Base-by-base conservation (phyloP, 2,888 invertebrate species). In the Drosophila paucipuncta region DNA sequence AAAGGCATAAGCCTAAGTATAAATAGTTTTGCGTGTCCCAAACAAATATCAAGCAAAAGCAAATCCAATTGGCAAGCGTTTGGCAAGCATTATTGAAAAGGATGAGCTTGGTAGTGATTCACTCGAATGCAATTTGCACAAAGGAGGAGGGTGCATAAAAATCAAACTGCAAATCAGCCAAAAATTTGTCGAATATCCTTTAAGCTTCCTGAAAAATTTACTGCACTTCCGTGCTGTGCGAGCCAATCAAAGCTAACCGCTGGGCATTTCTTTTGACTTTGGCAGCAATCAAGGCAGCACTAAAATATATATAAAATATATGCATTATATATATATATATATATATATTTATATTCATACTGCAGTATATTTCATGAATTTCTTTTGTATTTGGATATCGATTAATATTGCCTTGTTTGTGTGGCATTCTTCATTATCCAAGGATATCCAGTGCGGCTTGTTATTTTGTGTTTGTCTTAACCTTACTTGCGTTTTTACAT, bases 131-230 rank as follows among this genome's bases (percentile, higher is more conserved):
- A 52, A 43, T 61, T 54, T 41, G 37, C 22, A 65, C 25, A 60
- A 50, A 47, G 53, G 39, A n/a, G 31, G 22, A 33, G 22, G 9
- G 50, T 61, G 49, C 62, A 31, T 52, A 62, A 69, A 71, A 81
- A 57, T 71, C 83, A 77, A 69, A 76, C 71, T 69, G 65, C 70
- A 76, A 84, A 78, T 85, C 85, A 76, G 71, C 74, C 68, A 67
- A 64, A 68, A 63, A 84, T 84, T 77, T 80, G 69, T 69, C 64
- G 71, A 47, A 25, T 69, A 77, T 82, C 74, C 76, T 66, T 77
- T 73, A 77, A 75, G 83, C 73, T 82, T 85, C 64, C 80, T 72
- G 69, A 54, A 77, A 77, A 74, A 73, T 83, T 83, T 81, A 77
- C 75, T 80, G 85, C 85, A 80, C 67, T 75, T 79, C 76, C 85